Evolutionary conservation across 2,888 invertebrate species (phyloP), one percentile per base, ranked within the genome.

Genomic region (Creontiades dilutus): DNA sequence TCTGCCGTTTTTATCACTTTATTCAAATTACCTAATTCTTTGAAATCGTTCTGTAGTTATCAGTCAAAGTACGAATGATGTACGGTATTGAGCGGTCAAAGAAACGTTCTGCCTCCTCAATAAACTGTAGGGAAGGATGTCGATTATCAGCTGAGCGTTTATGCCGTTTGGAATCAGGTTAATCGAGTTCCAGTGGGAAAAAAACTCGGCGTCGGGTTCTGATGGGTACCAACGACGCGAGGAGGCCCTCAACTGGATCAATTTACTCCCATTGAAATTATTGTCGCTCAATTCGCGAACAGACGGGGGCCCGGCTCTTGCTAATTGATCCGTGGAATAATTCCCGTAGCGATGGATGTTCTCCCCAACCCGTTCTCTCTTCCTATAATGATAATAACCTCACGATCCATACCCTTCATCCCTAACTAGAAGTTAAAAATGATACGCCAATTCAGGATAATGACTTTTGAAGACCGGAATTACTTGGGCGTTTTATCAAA

Each of bases 111-210:
- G 13, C 14, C 52, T 52, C 11, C 52, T 52, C 52, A 52, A 11
- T 52, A 12, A 52, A 52, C 52, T 7, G 16, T 14, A 52, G 52
- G 16, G 3, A 16, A 52, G 52, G 52, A 52, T 52, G 52, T 16
- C 1, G 52, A 52, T 16, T 13, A 52, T 52, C 37, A 16, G 14
- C 52, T 52, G 14, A 14, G 52, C 16, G 52, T 52, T 52, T 52
- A 52, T 52, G 52, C 52, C 52, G 13, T 16, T 52, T n/a, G n/a
- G 46, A 80, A 80, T 80, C 80, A 46, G 37, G n/a, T 46, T 46
- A 80, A 80, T 80, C 28, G 80, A 80, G 80, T 80, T 80, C 27
- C 80, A 80, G 52, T 82, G 52, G 52, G 52, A 46, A 82, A n/a
- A 48, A 4, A 82, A 82, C 82, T 52, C 82, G 9, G 52, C 52